phyloP scores from a whole-genome alignment of 2,888 invertebrate genomes.

The Spodoptera picta region DNA sequence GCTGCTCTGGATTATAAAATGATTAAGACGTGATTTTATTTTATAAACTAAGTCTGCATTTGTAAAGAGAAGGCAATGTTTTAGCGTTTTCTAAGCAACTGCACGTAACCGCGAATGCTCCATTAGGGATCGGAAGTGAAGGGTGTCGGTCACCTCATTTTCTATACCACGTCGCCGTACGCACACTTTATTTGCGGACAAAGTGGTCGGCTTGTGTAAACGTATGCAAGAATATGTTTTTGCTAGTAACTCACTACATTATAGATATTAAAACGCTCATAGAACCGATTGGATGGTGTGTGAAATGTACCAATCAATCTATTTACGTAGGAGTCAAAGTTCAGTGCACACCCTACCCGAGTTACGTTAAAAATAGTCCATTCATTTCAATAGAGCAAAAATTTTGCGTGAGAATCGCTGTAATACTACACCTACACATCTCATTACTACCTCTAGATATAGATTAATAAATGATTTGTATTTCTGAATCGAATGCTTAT shows the following conservation, averaged over 20 bases:
- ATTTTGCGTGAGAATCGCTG: slow-evolving; percentile 28
- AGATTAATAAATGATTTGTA: slow-evolving; percentile 19
- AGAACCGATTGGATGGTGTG: slow-evolving; percentile 52
- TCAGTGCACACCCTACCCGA: slow-evolving; percentile 68
- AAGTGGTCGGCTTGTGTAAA: slow-evolving; percentile 34
- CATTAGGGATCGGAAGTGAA: slow-evolving; percentile 62
- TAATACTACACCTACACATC: slow-evolving; percentile 23
- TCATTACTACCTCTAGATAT: slow-evolving; percentile 23
- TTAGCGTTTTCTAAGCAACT: slow-evolving; percentile 50
- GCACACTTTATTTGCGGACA: slow-evolving; percentile 34
- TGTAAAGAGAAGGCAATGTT: slow-evolving; percentile 41
- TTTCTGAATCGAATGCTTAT: slow-evolving; percentile 16
- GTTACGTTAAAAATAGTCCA: slow-evolving; percentile 62
- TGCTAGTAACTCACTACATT: slow-evolving; percentile 19
- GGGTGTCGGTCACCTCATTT: slow-evolving; percentile 61
- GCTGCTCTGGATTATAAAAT: slow-evolving; percentile 10
- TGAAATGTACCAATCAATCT: slow-evolving; percentile 63
- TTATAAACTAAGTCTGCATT: slow-evolving; percentile 33
- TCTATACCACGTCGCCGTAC: slow-evolving; percentile 47
- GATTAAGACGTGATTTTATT: slow-evolving; percentile 28
- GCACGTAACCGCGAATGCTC: slow-evolving; percentile 45
- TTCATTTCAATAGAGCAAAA: slow-evolving; percentile 56
- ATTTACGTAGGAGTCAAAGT: slow-evolving; percentile 77
- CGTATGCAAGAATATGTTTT: slow-evolving; percentile 39
- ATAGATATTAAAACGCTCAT: slow-evolving; percentile 24